These are phyloP conservation scores for Limnephilus lunatus DNA, from an alignment of 2,888 invertebrate genomes.

Conservation along the genomic window DNA sequence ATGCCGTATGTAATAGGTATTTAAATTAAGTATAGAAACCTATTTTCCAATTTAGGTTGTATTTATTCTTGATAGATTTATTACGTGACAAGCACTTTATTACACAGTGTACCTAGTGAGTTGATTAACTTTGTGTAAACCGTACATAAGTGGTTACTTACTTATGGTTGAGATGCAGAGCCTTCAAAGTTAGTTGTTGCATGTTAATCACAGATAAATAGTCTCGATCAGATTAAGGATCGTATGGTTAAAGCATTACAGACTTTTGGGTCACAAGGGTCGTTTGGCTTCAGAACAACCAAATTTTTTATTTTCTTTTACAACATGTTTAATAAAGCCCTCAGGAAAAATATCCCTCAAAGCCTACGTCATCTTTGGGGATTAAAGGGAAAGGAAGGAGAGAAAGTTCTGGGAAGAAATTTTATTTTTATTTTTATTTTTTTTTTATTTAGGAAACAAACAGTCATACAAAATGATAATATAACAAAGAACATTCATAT, in stretches of 20 bases:
- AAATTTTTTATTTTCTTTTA: no score
- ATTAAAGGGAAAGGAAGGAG: no score
- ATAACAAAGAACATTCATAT: no score
- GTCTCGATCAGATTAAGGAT: background rate
- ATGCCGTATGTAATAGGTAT: no score
- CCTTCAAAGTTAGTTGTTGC: background rate
- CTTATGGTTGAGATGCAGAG: background rate
- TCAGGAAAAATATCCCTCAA: no score
- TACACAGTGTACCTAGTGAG: background rate
- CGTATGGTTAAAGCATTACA: background rate
- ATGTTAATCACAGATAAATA: background rate
- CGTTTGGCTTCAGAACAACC: background rate
- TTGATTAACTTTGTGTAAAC: background rate
- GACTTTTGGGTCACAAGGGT: background rate
- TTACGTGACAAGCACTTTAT: background rate
- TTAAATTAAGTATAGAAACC: background rate
- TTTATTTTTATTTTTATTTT: no score
- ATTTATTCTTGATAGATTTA: background rate
- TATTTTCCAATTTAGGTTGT: background rate
- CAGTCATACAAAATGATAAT: no score
- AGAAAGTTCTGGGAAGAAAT: no score
- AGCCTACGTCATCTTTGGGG: no score
- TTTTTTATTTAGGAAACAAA: no score
- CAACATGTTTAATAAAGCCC: no score
- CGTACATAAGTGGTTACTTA: background rate